Percentiles rank a stretch among this genome's conserved stretches.
These are phyloP conservation scores for Creontiades dilutus DNA, from an alignment of 2,888 invertebrate genomes.

Conservation along the genomic window DNA sequence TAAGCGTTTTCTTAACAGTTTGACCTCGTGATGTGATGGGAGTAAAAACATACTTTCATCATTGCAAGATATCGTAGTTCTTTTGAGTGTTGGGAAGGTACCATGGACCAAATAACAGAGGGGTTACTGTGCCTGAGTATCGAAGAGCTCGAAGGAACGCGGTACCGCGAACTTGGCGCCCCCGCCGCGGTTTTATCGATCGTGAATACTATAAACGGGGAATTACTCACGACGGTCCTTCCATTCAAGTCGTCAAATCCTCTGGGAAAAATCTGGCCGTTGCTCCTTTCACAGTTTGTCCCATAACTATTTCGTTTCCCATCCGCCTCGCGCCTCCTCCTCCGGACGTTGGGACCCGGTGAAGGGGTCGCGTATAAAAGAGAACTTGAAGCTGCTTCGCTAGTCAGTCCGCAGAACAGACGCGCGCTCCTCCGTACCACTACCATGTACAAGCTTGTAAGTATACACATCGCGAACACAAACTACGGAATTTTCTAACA, in stretches of 20 bases:
- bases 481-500: neutral
- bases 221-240: neutral
- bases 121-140: too few relatives aligned
- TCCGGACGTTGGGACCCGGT: neutral
- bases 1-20: too few relatives aligned
- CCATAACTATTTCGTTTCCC: slow-evolving; percentile 38
- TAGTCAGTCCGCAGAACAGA: slow-evolving; percentile 60
- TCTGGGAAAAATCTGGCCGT: neutral
- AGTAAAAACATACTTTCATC: too few relatives aligned
- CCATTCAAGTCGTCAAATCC: slow-evolving; percentile 1
- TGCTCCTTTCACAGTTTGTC: neutral
- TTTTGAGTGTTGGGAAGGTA: too few relatives aligned
- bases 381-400: neutral
- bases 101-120: too few relatives aligned
- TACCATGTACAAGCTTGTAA: slow-evolving; percentile 71
- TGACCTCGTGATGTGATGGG: too few relatives aligned
- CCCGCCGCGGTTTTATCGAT: too few relatives aligned
- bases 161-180: too few relatives aligned
- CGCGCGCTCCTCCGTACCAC: slow-evolving; percentile 6
- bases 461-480: slow-evolving; percentile 31
- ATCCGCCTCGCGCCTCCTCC: slow-evolving; percentile 23
- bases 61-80: too few relatives aligned
- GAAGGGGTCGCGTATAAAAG: slow-evolving; percentile 50
- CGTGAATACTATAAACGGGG: neutral
- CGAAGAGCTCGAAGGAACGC: too few relatives aligned